A percentile compares a stretch with the other conserved stretches of the same genome.
Evolutionary conservation across 1,140 invertebrate genomes (phyloP).

Genomic region (Drosophila ironensis): DNA sequence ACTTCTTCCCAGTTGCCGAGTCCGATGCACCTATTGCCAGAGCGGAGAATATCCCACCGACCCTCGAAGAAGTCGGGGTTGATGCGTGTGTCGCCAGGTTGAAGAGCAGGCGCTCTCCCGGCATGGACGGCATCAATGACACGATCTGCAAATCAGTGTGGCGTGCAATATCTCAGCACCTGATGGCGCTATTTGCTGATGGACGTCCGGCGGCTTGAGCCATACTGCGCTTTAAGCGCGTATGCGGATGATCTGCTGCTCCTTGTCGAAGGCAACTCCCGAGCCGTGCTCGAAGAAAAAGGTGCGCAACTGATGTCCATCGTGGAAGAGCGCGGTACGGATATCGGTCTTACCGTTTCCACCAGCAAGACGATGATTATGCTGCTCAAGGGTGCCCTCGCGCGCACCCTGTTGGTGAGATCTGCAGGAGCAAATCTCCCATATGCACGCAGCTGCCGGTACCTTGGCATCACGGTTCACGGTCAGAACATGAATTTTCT

Average conservation of each 20-base stretch:
- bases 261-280: too few species aligned
- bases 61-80: too few species aligned
- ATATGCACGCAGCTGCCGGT: neutral
- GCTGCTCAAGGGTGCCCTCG: slow-evolving; percentile 1
- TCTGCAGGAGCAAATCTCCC: slow-evolving; percentile 6
- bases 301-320: neutral
- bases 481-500: slow-evolving; percentile 1
- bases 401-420: neutral
- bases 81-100: too few species aligned
- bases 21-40: too few species aligned
- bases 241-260: too few species aligned
- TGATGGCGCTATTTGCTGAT: slow-evolving; percentile 5
- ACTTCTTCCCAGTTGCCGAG: too few species aligned
- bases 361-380: slow-evolving; percentile 8
- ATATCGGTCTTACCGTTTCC: slow-evolving; percentile 2
- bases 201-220: neutral
- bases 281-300: too few species aligned
- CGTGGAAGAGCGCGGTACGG: neutral
- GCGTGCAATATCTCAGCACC: slow-evolving; percentile 6
- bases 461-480: slow-evolving; percentile 11
- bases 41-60: too few species aligned
- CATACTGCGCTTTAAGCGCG: neutral
- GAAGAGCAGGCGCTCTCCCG: too few species aligned
- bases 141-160: too few species aligned
- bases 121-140: too few species aligned